Percentiles rank a stretch among this genome's conserved stretches.
Evolutionary conservation across 2,888 invertebrate species (phyloP).

Genomic region (Clistopyga incitator): DNA sequence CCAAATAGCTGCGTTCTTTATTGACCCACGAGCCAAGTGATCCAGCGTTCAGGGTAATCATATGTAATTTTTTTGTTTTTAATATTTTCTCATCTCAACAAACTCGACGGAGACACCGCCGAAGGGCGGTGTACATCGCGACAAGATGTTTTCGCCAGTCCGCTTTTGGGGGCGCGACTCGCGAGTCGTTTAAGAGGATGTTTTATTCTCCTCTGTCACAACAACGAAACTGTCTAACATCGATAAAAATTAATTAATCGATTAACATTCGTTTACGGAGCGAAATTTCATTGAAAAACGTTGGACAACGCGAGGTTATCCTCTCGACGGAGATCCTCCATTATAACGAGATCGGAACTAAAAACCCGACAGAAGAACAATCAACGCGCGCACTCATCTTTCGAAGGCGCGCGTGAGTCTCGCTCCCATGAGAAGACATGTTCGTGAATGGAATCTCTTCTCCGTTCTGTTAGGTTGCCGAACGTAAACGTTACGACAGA

Average conservation of each 20-base stretch:
- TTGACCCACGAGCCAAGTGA: slow-evolving; percentile 86
- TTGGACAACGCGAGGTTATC: neutral
- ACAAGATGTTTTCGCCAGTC: slow-evolving; percentile 21
- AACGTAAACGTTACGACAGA: slow-evolving; percentile 17
- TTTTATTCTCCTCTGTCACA: neutral
- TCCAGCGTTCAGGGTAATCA: slow-evolving; percentile 72
- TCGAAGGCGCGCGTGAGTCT: neutral
- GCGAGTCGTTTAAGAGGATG: neutral
- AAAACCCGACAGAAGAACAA: neutral
- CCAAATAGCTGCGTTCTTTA: slow-evolving; percentile 86
- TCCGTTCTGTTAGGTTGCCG: slow-evolving; percentile 5
- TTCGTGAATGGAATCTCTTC: slow-evolving; percentile 11
- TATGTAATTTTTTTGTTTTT: too few species aligned
- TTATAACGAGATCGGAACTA: neutral
- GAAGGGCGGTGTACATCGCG: neutral
- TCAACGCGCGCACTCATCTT: too few species aligned
- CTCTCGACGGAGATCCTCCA: too few species aligned
- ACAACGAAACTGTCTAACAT: neutral
- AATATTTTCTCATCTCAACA: too few species aligned
- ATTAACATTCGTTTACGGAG: slow-evolving; percentile 1
- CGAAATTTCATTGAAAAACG: slow-evolving; percentile 34
- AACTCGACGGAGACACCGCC: too few species aligned
- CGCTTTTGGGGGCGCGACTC: neutral
- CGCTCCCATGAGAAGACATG: neutral
- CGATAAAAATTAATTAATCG: neutral